phyloP scores from a whole-genome alignment of 2,797 vertebrate genomes.

The Poecilia gillii region DNA sequence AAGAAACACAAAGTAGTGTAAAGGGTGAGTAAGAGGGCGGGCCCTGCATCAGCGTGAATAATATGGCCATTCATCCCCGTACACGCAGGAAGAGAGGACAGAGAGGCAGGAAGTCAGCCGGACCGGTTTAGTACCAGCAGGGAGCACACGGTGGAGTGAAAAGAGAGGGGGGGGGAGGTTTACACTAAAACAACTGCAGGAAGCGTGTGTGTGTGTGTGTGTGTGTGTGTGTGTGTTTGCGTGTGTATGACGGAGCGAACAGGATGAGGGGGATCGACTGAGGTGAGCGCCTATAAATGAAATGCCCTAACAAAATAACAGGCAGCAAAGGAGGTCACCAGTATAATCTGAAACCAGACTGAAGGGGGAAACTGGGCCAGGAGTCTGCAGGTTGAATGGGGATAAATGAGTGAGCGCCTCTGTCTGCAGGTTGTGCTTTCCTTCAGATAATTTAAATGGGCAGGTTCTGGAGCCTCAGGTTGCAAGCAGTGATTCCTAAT shows the following conservation, averaged over 20 bases:
- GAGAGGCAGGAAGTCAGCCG: constrained; percentile 74
- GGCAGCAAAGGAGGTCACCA: constrained; percentile 45
- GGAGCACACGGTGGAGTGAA: constrained; percentile 50
- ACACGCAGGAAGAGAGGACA: constrained; percentile 79
- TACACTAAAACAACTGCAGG: constrained; percentile 75
- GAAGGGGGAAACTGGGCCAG: constrained; percentile 42
- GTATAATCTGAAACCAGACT: constrained; percentile 49
- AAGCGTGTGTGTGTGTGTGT: constrained; percentile 44
- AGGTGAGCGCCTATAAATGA: constrained; percentile 26
- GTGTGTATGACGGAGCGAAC: constrained; percentile 16
- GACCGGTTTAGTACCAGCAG: constrained; percentile 62
- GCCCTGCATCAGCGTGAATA: constrained; percentile 77
- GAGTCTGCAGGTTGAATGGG: constrained; percentile 36
- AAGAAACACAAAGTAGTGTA: constrained; percentile 65
- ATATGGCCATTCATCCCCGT: constrained; percentile 79
- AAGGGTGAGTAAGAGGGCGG: constrained; percentile 44
- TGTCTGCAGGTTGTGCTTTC: constrained; percentile 21
- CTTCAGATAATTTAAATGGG: constrained; percentile 32
- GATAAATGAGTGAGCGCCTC: not conserved
- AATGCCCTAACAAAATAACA: constrained; percentile 50
- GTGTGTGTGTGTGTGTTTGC: constrained; percentile 7
- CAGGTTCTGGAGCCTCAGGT: constrained; percentile 54
- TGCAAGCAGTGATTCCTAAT: constrained; percentile 68
- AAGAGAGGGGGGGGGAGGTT: constrained; percentile 42
- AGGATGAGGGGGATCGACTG: constrained; percentile 33